Percentiles rank a stretch among this genome's conserved stretches.
Conservation (phyloP, 2,888 invertebrate genomes). For the Drosophila histrio region DNA sequence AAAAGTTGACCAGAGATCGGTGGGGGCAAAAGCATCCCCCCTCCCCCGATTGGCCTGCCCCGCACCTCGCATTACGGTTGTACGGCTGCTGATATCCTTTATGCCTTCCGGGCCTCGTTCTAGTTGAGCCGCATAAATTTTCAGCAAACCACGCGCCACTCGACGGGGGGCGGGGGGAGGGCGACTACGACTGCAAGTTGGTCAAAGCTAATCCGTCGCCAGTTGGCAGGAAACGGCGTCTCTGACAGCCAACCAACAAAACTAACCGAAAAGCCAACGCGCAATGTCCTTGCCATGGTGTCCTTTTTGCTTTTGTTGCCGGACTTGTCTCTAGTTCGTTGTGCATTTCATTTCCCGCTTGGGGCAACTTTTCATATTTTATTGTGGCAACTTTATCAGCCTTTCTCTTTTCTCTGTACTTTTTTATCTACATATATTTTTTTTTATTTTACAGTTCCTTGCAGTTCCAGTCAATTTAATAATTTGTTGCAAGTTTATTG, state of each 20-base stretch:
- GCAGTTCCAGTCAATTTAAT: constrained; percentile 62
- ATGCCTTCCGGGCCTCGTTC: constrained; percentile 51
- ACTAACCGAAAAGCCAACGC: constrained; percentile 55
- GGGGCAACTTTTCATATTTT: constrained; percentile 61
- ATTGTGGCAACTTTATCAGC: constrained; percentile 52
- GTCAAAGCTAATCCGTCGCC: constrained; percentile 58
- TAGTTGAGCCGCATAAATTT: constrained; percentile 60
- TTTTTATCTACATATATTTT: constrained; percentile 20
- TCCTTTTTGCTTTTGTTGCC: constrained; percentile 18
- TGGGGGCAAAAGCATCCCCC: constrained; percentile 30
- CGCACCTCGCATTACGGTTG: not conserved
- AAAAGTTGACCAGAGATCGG: constrained; percentile 56
- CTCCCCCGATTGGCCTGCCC: not conserved
- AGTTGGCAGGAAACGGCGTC: constrained; percentile 60
- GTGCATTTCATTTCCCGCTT: constrained; percentile 57
- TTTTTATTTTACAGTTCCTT: constrained; percentile 9
- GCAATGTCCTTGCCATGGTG: constrained; percentile 21
- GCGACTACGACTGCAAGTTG: constrained; percentile 34
- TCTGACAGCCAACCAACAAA: constrained; percentile 53
- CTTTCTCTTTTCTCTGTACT: constrained; percentile 6
- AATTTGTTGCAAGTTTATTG: constrained; percentile 46
- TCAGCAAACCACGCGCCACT: constrained; percentile 46
- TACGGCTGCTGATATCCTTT: constrained; percentile 60
- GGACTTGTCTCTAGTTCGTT: constrained; percentile 45
- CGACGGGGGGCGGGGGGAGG: constrained; percentile 10